These are phyloP conservation scores for Ahaetulla prasina DNA, from an alignment of 2,113 vertebrate species.

Conservation along the genomic window DNA sequence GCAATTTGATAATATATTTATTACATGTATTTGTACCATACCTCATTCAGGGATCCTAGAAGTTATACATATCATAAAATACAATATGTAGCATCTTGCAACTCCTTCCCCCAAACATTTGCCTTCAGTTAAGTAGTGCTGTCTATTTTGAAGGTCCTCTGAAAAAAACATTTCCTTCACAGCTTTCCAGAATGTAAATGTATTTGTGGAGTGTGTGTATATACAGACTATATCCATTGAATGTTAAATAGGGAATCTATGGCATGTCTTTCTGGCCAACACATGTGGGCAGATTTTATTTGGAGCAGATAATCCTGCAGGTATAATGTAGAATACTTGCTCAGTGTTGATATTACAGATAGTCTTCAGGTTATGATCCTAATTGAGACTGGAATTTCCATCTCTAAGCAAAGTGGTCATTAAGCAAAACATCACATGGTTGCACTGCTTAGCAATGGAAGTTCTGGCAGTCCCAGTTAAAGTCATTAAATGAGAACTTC, in stretches of 20 bases:
- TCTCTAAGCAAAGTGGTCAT: not conserved
- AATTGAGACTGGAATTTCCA: not conserved
- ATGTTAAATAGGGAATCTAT: not conserved
- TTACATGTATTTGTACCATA: not conserved
- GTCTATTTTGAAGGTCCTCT: not conserved
- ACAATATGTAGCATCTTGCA: not conserved
- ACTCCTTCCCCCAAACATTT: not conserved
- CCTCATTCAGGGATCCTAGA: not conserved
- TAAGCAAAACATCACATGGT: not conserved
- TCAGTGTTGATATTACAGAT: not conserved
- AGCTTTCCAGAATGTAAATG: not conserved
- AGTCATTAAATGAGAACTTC: not conserved
- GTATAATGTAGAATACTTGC: not conserved
- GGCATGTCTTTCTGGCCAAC: not conserved
- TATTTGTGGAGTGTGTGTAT: not conserved
- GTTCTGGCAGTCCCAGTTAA: not conserved
- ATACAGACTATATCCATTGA: not conserved
- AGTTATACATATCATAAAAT: not conserved
- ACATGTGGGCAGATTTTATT: not conserved
- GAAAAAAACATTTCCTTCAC: not conserved
- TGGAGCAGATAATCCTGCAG: not conserved
- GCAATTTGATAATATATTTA: not conserved
- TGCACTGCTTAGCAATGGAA: not conserved
- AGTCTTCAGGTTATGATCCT: not conserved
- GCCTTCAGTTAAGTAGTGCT: not conserved